A percentile compares a stretch with the other conserved stretches of the same genome.
Evolutionary conservation across 2,797 vertebrate species (phyloP).

Genomic region (Austrolebias charrua): DNA sequence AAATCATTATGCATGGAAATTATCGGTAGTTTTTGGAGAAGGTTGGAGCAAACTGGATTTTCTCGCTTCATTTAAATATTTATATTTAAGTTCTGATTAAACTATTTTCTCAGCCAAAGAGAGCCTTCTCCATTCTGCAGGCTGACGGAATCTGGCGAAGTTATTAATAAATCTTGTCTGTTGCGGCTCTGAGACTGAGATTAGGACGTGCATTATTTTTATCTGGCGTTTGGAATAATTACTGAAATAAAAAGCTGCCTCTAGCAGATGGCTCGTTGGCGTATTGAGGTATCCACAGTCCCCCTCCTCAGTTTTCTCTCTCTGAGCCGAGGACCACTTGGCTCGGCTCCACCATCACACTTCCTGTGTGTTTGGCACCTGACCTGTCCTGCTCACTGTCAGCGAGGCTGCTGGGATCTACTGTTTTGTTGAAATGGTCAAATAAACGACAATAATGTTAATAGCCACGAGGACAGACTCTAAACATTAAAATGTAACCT

Average conservation of each 20-base stretch:
- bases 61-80: background rate
- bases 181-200: constrained; percentile 8
- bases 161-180: background rate
- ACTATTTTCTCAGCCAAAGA: background rate
- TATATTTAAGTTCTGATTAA: background rate
- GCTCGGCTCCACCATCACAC: constrained; percentile 35
- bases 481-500: constrained; percentile 20
- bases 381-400: constrained; percentile 51
- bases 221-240: constrained; percentile 25
- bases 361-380: constrained; percentile 36
- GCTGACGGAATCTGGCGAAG: background rate
- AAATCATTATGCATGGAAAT: too few relatives aligned
- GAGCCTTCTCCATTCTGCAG: constrained; percentile 2
- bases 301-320: constrained; percentile 22
- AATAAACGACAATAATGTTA: background rate
- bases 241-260: constrained; percentile 31
- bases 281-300: constrained; percentile 12
- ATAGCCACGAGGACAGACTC: constrained; percentile 9
- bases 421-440: constrained; percentile 18
- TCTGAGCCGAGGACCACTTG: constrained; percentile 43
- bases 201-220: constrained; percentile 18
- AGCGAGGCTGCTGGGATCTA: constrained; percentile 26
- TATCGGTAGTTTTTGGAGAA: too few relatives aligned
- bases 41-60: background rate
- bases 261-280: constrained; percentile 40